Conservation (phyloP, 1,140 invertebrate species). For the Elysia chlorotica region DNA sequence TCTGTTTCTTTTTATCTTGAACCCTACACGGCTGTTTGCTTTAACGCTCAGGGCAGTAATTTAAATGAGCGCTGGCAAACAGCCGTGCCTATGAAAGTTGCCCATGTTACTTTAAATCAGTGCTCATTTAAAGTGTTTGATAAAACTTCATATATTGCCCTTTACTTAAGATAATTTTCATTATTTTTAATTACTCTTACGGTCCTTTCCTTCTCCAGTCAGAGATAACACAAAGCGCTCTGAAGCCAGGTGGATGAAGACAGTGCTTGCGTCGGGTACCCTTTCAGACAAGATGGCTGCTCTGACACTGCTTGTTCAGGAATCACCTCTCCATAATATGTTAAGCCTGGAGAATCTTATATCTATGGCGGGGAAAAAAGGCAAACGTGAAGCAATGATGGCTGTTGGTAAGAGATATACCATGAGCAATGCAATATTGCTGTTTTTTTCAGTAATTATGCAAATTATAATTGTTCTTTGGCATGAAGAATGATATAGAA, state of each 20-base stretch:
- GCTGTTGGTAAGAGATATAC: conserved; percentile 70
- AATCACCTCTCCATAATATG: conserved; percentile 83
- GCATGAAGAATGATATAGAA: too few species aligned
- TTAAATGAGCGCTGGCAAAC: not conserved
- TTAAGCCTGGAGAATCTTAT: conserved; percentile 74
- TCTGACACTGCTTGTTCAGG: conserved; percentile 79
- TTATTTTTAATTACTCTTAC: not conserved
- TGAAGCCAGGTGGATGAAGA: conserved; percentile 75
- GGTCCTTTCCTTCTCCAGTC: conserved; percentile 34
- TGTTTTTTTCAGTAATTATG: not conserved
- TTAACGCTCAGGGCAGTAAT: not conserved
- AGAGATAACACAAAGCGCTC: conserved; percentile 53
- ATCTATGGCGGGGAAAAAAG: conserved; percentile 79
- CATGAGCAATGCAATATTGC: too few species aligned
- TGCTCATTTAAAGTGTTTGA: not conserved
- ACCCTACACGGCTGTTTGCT: not conserved
- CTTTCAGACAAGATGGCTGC: conserved; percentile 86
- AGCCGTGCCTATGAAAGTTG: not conserved
- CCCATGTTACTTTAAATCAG: not conserved
- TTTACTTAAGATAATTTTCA: not conserved
- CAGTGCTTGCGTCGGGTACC: conserved; percentile 80
- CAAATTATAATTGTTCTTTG: too few species aligned
- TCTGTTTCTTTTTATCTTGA: not conserved
- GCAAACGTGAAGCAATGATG: conserved; percentile 76
- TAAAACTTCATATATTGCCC: not conserved